phyloP scores from a whole-genome alignment of 2,797 vertebrate genomes.

The Synaphobranchus kaupii region DNA sequence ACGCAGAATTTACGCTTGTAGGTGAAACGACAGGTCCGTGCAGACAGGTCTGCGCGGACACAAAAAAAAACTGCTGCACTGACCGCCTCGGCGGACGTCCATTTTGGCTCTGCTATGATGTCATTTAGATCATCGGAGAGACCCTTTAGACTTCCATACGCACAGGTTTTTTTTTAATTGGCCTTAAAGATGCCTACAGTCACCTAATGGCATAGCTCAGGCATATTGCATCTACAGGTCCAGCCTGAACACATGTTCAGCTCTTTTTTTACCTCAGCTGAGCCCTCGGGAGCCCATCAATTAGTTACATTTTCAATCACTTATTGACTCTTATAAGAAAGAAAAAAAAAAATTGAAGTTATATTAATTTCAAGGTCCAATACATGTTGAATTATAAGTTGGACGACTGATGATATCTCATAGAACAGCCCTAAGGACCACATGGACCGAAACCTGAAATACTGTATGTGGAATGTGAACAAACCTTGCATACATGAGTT shows the following conservation, averaged over 20 bases:
- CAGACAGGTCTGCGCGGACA: too few species aligned
- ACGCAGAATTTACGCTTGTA: too few species aligned
- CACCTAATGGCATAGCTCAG: background rate
- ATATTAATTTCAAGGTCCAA: constrained; percentile 1
- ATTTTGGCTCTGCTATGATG: too few species aligned
- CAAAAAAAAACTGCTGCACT: too few species aligned
- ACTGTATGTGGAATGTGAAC: background rate
- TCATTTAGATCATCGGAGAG: too few species aligned
- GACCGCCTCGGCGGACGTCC: too few species aligned
- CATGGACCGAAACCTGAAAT: background rate
- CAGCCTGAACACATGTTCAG: background rate
- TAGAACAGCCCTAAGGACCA: background rate
- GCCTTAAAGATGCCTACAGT: background rate
- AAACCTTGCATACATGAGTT: background rate
- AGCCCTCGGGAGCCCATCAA: background rate
- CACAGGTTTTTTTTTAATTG: too few species aligned
- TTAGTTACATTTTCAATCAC: background rate
- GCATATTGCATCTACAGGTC: background rate
- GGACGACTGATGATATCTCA: background rate
- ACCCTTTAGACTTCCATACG: too few species aligned
- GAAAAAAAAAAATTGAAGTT: background rate
- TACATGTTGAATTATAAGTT: background rate
- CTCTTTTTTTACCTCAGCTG: background rate
- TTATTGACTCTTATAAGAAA: background rate
- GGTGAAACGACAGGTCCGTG: too few species aligned